Evolutionary conservation across 2,888 invertebrate species (phyloP).

Genomic region (Brenthis ino): DNA sequence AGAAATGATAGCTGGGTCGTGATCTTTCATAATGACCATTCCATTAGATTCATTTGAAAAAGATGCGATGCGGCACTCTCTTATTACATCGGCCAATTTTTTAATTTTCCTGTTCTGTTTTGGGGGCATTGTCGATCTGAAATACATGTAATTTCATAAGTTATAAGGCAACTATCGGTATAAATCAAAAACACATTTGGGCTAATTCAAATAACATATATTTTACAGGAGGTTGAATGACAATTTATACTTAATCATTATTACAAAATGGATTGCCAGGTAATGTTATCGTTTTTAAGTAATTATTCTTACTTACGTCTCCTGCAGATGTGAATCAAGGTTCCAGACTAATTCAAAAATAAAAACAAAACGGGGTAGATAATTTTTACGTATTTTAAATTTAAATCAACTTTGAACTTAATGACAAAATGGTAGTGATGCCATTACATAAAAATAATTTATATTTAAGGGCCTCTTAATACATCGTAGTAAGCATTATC

Average conservation of each 20-base stretch:
- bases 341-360: background rate
- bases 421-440: background rate
- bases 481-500: no score
- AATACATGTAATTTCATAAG: background rate
- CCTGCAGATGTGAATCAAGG: background rate
- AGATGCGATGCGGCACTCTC: slow-evolving; percentile 41
- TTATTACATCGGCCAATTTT: slow-evolving; percentile 39
- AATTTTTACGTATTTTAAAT: background rate
- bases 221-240: no score
- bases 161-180: background rate
- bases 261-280: no score
- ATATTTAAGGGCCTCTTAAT: background rate
- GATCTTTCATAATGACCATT: slow-evolving; percentile 40
- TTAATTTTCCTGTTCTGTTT: slow-evolving; percentile 42
- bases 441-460: background rate
- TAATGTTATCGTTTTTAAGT: no score
- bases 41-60: slow-evolving; percentile 27
- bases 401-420: background rate
- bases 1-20: slow-evolving; percentile 40
- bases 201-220: no score
- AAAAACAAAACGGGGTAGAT: slow-evolving; percentile 3
- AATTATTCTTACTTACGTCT: no score
- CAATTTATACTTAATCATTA: no score
- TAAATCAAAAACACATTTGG: no score
- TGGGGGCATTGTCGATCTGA: slow-evolving; percentile 42